These are phyloP conservation scores for Brachionus plicatilis DNA, from an alignment of 1,140 invertebrate genomes.

Conservation along the genomic window DNA sequence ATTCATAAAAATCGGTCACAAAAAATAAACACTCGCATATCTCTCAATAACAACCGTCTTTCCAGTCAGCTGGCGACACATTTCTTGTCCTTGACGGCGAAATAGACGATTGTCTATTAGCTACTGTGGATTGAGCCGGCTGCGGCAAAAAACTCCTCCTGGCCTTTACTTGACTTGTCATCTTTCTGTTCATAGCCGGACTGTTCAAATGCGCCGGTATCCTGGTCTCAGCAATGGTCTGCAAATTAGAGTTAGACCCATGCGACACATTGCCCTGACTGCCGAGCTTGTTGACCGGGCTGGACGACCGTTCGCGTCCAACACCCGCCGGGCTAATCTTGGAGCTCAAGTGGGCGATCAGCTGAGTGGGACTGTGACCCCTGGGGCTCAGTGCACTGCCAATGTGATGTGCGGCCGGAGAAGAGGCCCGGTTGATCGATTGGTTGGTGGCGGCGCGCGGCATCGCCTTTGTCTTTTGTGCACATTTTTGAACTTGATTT, in stretches of 20 bases:
- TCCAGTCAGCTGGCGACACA: slow-evolving; percentile 14
- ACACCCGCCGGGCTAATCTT: too few species aligned
- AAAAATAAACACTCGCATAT: not conserved
- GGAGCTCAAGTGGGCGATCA: not conserved
- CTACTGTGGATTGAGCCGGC: not conserved
- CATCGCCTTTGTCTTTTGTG: not conserved
- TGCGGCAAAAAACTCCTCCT: slow-evolving; percentile 40
- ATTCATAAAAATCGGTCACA: not conserved
- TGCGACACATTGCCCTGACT: not conserved
- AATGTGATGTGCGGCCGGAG: not conserved
- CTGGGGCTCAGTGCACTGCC: not conserved
- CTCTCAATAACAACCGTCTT: not conserved
- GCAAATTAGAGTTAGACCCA: slow-evolving; percentile 4
- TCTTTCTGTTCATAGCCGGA: slow-evolving; percentile 1
- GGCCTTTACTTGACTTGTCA: not conserved
- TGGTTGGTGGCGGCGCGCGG: not conserved
- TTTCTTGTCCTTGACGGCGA: slow-evolving; percentile 20
- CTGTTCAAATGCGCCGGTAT: slow-evolving; percentile 25
- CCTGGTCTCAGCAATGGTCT: not conserved
- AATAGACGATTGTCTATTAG: slow-evolving; percentile 25
- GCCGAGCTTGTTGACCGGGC: not conserved
- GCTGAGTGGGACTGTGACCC: not conserved
- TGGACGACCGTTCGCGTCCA: not conserved
- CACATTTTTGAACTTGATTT: not conserved
- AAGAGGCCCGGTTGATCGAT: not conserved